Evolutionary conservation across 2,113 vertebrate genomes (phyloP), one percentile per base, ranked within the genome.

Genomic region (Paramisgurnus dabryanus): DNA sequence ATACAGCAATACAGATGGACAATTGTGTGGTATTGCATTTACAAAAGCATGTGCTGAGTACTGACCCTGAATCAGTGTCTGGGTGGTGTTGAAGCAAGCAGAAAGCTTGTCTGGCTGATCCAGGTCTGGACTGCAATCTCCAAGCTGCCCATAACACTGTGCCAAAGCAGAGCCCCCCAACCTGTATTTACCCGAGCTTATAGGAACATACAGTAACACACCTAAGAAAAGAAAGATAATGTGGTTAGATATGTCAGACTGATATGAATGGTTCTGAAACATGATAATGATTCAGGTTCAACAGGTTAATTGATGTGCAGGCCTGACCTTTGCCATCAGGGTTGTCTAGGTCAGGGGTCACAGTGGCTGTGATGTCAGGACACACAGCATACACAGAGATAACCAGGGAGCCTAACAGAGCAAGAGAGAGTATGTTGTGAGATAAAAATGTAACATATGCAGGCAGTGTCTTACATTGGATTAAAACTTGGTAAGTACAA

Each of bases 341-440:
- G 84, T 92, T 87, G 82, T 98, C 95, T 8, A 98, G 94, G 85
- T 98, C 97, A 0, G 97, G 96, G 2, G 96, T 97, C 68, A 98
- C 91, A 0, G 96, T 98, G 84, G 94, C 94, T 1, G 94, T 96
- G 87, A 98, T 94, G 82, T 98, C 96, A 9, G 96, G 95, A 79
- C 96, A 98, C 45, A 96, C 93, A 0, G 95, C 96, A 9, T 98
- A 98, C 11, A 93, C 92, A 0, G 97, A 98, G 86, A 98, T 92
- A 74, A 98, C 96, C 81, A 98, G 87, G 0, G 95, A 92, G 15
- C 96, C 96, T 97, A 87, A 1, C 0, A 75, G 40, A 18, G 6
- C 67, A 67, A 74, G 7, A 70, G 40, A 70, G 0, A 22, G 17
- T 15, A 15, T 18, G 27, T 3, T 64, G 1, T 55, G 17, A 11